Base-by-base conservation (phyloP, 1,140 invertebrate genomes). In the Drosophila tropicalis region DNA sequence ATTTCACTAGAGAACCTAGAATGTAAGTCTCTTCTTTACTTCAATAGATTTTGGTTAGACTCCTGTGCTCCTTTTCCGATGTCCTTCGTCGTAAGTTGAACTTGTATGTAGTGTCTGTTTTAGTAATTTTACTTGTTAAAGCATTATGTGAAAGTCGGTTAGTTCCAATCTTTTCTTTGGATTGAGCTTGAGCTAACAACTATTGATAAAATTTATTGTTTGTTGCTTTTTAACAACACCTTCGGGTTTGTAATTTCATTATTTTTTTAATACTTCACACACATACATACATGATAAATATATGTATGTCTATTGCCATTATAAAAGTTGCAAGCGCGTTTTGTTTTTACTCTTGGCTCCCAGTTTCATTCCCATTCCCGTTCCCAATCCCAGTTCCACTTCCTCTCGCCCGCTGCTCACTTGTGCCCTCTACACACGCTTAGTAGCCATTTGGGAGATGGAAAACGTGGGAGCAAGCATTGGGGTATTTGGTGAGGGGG, bases 391-490 rank as follows among this genome's bases (percentile, higher is more conserved):
- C 57, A 41, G 62, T 72, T 44, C 17, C 39, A 39, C 36, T 39
- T 13, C 34, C 36, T 29, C 55, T 69, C 73, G 66, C 72, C 56
- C 62, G 73, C 73, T 70, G 67, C 74, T 77, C 74, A 40, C 41
- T 61, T 67, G 74, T 77, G 79, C 83, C 74, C 83, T 83, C 79
- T 87, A 84, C 70, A 89, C 84, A 90, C 90, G 90, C 90, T 91
- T 91, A 91, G 90, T 91, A 91, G 90, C 85, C 90, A 83, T 91
- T 91, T 91, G 90, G 90, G 90, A 91, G 82, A 81, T 73, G 81
- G 84, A 84, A 85, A 89, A 51, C 44, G 44, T 51, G 44, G 83
- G 87, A 80, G 83, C 83, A 87, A 87, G 84, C 84, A 77, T 86
- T 72, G 84, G 84, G 83, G 78, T 62, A 72, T 77, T 72, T 40